phyloP scores from a whole-genome alignment of 2,113 vertebrate genomes.

The Sialia sialis region DNA sequence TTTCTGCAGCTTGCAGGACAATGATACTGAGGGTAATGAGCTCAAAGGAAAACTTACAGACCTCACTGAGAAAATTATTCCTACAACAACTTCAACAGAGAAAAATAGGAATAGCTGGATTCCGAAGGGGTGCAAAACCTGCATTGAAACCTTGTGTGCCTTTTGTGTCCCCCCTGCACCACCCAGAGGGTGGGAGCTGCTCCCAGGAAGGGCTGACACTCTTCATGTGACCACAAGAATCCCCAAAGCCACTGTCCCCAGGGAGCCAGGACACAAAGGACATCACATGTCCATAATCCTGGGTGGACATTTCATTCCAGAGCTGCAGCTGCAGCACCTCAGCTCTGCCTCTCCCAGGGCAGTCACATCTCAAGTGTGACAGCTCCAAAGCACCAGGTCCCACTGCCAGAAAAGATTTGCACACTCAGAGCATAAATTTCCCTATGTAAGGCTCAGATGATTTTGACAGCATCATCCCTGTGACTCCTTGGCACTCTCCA shows the following conservation, averaged over 20 bases:
- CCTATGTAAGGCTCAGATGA: neutral
- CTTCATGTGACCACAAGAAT: neutral
- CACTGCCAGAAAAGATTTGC: neutral
- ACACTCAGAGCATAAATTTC: neutral
- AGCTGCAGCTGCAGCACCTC: neutral
- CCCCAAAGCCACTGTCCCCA: neutral
- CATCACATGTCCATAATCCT: fast-evolving
- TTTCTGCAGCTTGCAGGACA: neutral
- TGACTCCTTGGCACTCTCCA: neutral
- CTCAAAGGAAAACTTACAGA: neutral
- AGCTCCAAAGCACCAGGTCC: neutral
- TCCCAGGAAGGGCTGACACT: neutral
- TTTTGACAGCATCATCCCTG: neutral
- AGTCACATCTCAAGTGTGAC: neutral
- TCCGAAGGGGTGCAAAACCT: neutral
- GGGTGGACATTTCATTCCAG: neutral
- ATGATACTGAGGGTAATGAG: neutral
- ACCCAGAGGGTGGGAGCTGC: neutral
- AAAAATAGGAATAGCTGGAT: fast-evolving
- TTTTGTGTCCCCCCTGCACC: neutral
- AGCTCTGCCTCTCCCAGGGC: neutral
- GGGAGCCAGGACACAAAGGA: neutral
- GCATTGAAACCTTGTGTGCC: fast-evolving
- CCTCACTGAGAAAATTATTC: neutral
- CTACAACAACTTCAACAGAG: fast-evolving